Conservation (phyloP, 1,140 invertebrate genomes). For the Anagrus nilaparvatae region DNA sequence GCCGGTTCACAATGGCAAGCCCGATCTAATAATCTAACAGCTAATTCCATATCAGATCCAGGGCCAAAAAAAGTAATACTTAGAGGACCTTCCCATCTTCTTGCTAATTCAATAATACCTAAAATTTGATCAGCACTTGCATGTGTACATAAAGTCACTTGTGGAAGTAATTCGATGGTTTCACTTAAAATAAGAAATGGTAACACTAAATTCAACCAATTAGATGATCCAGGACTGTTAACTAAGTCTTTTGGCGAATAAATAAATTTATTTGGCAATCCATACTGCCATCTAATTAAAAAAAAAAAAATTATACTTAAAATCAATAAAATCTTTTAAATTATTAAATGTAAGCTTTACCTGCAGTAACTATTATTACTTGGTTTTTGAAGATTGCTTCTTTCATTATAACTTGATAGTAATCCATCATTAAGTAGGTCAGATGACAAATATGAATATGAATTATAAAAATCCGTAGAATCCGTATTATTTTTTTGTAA, state of each 20-base stretch:
- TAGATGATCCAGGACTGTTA: conserved; percentile 46
- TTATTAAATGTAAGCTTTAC: no score
- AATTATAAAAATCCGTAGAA: no score
- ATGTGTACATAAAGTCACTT: conserved; percentile 58
- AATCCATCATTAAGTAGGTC: no score
- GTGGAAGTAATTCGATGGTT: conserved; percentile 27
- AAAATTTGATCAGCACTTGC: conserved; percentile 63
- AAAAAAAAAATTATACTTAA: no score
- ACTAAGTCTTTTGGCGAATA: conserved; percentile 38
- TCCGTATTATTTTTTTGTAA: no score
- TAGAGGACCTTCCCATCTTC: conserved; percentile 60
- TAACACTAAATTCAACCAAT: conserved; percentile 52
- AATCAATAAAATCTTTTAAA: no score
- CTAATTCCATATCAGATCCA: conserved; percentile 51
- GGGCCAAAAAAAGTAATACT: conserved; percentile 64
- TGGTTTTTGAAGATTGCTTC: no score
- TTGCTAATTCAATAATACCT: conserved; percentile 57
- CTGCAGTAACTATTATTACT: no score
- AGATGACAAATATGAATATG: no score
- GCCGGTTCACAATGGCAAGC: conserved; percentile 52
- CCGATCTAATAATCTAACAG: conserved; percentile 50
- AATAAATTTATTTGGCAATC: conserved; percentile 44
- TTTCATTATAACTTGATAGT: no score
- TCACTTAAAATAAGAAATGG: conserved; percentile 46
- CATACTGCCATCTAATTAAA: conserved; percentile 51